Evolutionary conservation across 2,888 invertebrate genomes (phyloP).

Genomic region (Lepidochitona cinerea): DNA sequence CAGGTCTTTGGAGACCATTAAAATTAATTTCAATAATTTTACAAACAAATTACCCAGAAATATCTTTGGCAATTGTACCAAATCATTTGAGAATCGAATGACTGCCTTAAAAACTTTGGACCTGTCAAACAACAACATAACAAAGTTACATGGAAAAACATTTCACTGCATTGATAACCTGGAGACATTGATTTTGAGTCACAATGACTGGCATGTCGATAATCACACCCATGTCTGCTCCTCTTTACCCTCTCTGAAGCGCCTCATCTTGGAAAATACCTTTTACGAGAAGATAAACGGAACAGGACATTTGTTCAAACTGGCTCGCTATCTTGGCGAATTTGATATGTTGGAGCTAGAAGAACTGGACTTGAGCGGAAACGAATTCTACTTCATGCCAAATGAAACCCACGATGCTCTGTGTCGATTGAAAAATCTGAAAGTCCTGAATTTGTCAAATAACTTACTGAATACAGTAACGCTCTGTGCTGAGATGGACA

Average conservation of each 20-base stretch:
- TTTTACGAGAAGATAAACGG: slow-evolving; percentile 36
- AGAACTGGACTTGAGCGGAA: slow-evolving; percentile 32
- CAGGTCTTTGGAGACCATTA: slow-evolving; percentile 19
- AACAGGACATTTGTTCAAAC: slow-evolving; percentile 31
- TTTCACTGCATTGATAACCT: slow-evolving; percentile 43
- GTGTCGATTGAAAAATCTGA: slow-evolving; percentile 32
- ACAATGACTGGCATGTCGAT: slow-evolving; percentile 39
- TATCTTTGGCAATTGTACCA: slow-evolving; percentile 35
- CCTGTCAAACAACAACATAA: slow-evolving; percentile 36
- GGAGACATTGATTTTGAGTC: slow-evolving; percentile 26
- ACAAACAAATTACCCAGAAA: slow-evolving; percentile 33
- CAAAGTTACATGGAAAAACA: slow-evolving; percentile 37
- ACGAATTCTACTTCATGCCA: slow-evolving; percentile 36
- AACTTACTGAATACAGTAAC: slow-evolving; percentile 26
- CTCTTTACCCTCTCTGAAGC: slow-evolving; percentile 23
- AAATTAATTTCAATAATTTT: slow-evolving; percentile 33
- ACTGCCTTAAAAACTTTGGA: slow-evolving; percentile 24
- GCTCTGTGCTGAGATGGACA: slow-evolving; percentile 24
- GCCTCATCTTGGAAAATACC: slow-evolving; percentile 37
- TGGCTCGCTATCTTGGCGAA: slow-evolving; percentile 30
- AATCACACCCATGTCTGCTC: slow-evolving; percentile 36
- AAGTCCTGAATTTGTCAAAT: slow-evolving; percentile 33
- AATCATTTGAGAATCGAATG: slow-evolving; percentile 8
- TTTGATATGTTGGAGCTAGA: slow-evolving; percentile 27
- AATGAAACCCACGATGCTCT: slow-evolving; percentile 27